These are phyloP conservation scores for Monodelphis domestica DNA, from an alignment of 2,797 vertebrate species.

Conservation along the genomic window DNA sequence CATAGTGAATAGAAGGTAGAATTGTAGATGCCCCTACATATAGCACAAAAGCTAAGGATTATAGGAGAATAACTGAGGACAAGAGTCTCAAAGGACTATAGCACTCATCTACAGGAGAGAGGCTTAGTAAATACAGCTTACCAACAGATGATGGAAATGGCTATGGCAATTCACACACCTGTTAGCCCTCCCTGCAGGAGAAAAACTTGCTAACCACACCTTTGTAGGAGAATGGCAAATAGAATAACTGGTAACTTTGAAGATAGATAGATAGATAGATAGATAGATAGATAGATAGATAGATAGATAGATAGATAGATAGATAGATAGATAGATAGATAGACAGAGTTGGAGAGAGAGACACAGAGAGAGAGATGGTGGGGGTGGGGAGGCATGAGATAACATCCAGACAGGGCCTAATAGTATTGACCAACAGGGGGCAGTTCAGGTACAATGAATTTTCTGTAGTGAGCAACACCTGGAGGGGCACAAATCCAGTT, in stretches of 20 bases:
- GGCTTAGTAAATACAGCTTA: not conserved
- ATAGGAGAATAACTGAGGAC: not conserved
- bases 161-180: not conserved
- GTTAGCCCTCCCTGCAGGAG: not conserved
- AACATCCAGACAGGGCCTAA: too few species aligned
- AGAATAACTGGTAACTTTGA: not conserved
- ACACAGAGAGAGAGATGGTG: too few species aligned
- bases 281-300: too few species aligned
- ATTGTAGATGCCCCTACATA: not conserved
- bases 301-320: too few species aligned
- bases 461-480: too few species aligned
- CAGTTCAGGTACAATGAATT: not conserved
- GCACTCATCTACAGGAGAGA: not conserved
- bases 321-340: too few species aligned
- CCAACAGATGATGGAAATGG: not conserved
- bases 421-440: not conserved
- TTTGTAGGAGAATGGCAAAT: not conserved
- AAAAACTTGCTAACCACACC: not conserved
- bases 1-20: not conserved
- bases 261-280: not conserved
- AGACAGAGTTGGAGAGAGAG: too few species aligned
- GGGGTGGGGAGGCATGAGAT: too few species aligned
- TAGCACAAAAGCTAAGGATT: too few species aligned
- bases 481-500: not conserved
- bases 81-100: not conserved